Evolutionary conservation across 2,888 invertebrate genomes (phyloP).

Genomic region (Heliconius erato): DNA sequence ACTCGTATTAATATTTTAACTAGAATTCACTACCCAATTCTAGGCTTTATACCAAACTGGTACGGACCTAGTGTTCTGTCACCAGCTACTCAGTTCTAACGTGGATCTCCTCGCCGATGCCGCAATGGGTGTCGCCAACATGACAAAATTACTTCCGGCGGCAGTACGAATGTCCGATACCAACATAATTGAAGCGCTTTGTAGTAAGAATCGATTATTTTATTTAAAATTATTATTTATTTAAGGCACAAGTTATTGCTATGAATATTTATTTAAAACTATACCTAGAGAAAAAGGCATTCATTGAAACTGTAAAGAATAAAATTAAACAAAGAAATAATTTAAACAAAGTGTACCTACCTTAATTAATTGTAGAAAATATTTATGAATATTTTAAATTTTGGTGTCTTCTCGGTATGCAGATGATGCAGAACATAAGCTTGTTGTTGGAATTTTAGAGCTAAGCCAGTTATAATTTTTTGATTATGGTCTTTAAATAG

Average conservation of each 20-base stretch:
- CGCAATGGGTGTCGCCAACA: conserved; percentile 80
- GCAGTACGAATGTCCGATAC: conserved; percentile 81
- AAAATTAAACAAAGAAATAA: too few relatives aligned
- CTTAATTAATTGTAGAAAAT: too few relatives aligned
- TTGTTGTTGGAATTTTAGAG: neutral
- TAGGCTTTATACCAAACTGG: conserved; percentile 77
- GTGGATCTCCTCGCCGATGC: conserved; percentile 76
- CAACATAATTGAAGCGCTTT: conserved; percentile 77
- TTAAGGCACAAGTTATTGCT: neutral
- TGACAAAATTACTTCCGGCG: conserved; percentile 75
- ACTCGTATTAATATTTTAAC: neutral
- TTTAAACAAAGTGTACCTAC: too few relatives aligned
- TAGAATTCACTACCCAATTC: neutral
- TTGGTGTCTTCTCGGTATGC: neutral
- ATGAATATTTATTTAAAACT: too few relatives aligned
- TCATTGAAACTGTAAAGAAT: too few relatives aligned
- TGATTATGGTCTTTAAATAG: too few relatives aligned
- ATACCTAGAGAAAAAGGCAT: too few relatives aligned
- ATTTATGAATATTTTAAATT: too few relatives aligned
- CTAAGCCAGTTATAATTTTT: too few relatives aligned
- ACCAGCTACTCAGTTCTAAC: conserved; percentile 74
- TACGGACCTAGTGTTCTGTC: conserved; percentile 79
- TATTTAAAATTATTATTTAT: neutral
- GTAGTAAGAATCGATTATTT: conserved; percentile 59
- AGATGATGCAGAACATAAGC: neutral